Conservation (phyloP, 2,888 invertebrate genomes). For the Dicranocentrus wangi region DNA sequence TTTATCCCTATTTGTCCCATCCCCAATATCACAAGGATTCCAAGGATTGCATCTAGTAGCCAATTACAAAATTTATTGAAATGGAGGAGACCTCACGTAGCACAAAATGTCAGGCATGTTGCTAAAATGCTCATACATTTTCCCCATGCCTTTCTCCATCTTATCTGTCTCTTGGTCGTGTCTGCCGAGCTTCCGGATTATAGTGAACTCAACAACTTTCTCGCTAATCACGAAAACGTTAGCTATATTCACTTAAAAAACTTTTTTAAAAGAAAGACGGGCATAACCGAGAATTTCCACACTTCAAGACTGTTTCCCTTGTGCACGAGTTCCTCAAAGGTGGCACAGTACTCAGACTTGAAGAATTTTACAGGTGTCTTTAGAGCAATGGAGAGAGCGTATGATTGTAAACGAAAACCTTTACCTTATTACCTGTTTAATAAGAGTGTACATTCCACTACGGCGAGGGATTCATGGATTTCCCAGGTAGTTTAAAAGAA, state of each 20-base stretch:
- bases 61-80: too few relatives aligned
- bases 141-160: too few relatives aligned
- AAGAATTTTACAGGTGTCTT: constrained; percentile 2
- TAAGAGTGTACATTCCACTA: background rate
- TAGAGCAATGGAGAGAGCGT: background rate
- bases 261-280: constrained; percentile 1
- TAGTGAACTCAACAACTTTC: background rate
- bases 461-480: background rate
- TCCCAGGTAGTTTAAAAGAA: too few relatives aligned
- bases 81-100: too few relatives aligned
- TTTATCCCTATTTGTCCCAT: too few relatives aligned
- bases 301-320: constrained; percentile 18
- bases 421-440: constrained; percentile 13
- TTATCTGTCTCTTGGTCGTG: too few relatives aligned
- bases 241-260: background rate
- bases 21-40: too few relatives aligned
- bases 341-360: too few relatives aligned
- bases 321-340: background rate
- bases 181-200: constrained; percentile 3
- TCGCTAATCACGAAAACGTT: background rate
- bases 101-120: too few relatives aligned
- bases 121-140: too few relatives aligned
- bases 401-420: background rate
- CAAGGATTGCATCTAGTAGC: too few relatives aligned
- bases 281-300: background rate